Evolutionary conservation across 2,113 vertebrate genomes (phyloP).

Genomic region (Poecile atricapillus): DNA sequence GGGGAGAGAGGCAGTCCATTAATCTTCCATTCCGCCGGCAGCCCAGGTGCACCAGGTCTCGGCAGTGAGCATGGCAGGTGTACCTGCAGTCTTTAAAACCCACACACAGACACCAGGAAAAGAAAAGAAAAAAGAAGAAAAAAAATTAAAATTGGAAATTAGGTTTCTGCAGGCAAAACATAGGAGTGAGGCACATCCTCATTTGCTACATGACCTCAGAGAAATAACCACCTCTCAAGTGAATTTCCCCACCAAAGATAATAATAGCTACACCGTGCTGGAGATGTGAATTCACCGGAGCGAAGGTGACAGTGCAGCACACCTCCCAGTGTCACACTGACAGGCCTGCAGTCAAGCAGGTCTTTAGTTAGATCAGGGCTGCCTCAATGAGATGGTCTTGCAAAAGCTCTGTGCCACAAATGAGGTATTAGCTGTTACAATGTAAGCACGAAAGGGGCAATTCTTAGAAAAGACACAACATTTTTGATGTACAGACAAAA

Average conservation of each 20-base stretch:
- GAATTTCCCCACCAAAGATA: neutral
- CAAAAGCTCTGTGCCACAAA: neutral
- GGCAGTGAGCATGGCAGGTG: constrained; percentile 73
- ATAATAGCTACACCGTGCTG: neutral
- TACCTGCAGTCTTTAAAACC: constrained; percentile 73
- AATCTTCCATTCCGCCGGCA: constrained; percentile 63
- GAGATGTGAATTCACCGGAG: neutral
- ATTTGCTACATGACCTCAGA: neutral
- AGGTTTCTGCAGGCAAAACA: neutral
- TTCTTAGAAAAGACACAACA: neutral
- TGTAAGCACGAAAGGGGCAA: fast-evolving
- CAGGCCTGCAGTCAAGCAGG: neutral
- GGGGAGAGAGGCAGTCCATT: neutral
- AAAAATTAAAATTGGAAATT: neutral
- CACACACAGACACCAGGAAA: neutral
- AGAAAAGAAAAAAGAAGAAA: fast-evolving
- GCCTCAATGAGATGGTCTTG: neutral
- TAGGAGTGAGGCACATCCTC: neutral
- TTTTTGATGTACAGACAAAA: neutral
- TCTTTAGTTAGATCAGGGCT: neutral
- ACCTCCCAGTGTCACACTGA: neutral
- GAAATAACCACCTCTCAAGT: neutral
- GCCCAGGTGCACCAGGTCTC: constrained; percentile 73
- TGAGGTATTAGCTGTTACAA: neutral
- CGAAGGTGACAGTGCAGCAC: neutral